Conservation (phyloP, 2,888 invertebrate genomes). For the Philereme vetulata region DNA sequence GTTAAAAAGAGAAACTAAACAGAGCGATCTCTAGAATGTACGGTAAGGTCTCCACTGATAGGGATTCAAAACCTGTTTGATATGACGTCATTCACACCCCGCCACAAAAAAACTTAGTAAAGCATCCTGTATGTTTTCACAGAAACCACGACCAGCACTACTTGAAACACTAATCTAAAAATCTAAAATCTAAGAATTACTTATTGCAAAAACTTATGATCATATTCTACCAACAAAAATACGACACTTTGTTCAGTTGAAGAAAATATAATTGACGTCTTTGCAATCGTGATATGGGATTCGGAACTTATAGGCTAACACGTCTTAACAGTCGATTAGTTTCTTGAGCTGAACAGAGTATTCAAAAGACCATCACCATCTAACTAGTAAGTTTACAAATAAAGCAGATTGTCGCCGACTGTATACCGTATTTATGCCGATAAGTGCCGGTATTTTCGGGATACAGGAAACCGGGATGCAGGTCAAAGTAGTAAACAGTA, state of each 20-base stretch:
- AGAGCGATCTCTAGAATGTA: constrained; percentile 2
- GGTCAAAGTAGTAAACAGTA: too few species aligned
- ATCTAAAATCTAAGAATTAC: too few species aligned
- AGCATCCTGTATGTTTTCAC: constrained; percentile 13
- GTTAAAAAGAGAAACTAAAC: neutral
- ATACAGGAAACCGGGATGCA: too few species aligned
- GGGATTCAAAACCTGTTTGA: constrained; percentile 22
- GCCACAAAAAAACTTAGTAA: constrained; percentile 2
- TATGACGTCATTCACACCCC: constrained; percentile 18
- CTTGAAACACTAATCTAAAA: too few species aligned
- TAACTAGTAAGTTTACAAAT: neutral
- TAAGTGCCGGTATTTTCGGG: too few species aligned
- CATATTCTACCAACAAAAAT: neutral
- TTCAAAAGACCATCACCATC: constrained; percentile 24
- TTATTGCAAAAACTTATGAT: neutral
- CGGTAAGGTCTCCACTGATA: constrained; percentile 1
- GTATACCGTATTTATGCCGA: too few species aligned
- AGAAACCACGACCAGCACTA: constrained; percentile 4
- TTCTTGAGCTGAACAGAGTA: neutral
- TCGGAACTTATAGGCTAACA: neutral
- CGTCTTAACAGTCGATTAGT: neutral
- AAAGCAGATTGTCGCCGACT: neutral
- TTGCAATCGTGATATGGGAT: neutral
- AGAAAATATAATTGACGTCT: neutral
- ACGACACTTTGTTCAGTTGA: neutral